Conservation (phyloP, 2,113 vertebrate species). For the Seriola dumerili region DNA sequence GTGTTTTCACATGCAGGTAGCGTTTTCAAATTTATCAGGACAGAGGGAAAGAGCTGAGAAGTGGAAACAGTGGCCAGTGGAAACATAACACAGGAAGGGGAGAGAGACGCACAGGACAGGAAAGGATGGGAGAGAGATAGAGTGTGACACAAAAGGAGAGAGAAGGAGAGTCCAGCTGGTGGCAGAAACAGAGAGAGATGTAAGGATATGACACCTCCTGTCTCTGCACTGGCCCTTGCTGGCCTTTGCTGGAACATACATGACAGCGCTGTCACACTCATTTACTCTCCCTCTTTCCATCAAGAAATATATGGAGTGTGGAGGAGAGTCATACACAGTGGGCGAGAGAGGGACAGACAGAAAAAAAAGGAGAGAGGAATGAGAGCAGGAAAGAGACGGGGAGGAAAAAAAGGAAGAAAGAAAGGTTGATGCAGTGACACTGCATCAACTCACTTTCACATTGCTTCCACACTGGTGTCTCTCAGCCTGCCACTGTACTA, state of each 20-base stretch:
- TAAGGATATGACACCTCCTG: constrained; percentile 94
- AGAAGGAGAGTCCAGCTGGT: constrained; percentile 86
- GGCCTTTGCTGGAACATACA: constrained; percentile 88
- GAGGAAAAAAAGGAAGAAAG: constrained; percentile 14
- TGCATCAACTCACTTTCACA: constrained; percentile 92
- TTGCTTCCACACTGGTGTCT: constrained; percentile 88
- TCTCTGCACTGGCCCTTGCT: constrained; percentile 83
- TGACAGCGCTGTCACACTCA: constrained; percentile 82
- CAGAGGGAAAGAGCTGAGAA: constrained; percentile 27
- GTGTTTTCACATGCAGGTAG: background rate
- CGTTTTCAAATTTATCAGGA: background rate
- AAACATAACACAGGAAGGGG: constrained; percentile 30
- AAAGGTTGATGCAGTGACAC: constrained; percentile 86
- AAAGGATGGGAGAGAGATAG: constrained; percentile 53
- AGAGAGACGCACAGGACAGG: constrained; percentile 26
- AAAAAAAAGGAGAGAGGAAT: background rate
- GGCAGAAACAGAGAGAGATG: constrained; percentile 79
- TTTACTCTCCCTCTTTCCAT: constrained; percentile 61
- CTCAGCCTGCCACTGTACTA: constrained; percentile 88
- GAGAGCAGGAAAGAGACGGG: constrained; percentile 21
- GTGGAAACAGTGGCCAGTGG: constrained; percentile 15
- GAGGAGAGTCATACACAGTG: constrained; percentile 35
- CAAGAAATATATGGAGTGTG: constrained; percentile 31
- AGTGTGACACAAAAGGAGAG: constrained; percentile 78
- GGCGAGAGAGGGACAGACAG: constrained; percentile 20